Evolutionary conservation across 2,797 vertebrate genomes (phyloP), one percentile per base, ranked within the genome.

Genomic region (Mareca strepera): DNA sequence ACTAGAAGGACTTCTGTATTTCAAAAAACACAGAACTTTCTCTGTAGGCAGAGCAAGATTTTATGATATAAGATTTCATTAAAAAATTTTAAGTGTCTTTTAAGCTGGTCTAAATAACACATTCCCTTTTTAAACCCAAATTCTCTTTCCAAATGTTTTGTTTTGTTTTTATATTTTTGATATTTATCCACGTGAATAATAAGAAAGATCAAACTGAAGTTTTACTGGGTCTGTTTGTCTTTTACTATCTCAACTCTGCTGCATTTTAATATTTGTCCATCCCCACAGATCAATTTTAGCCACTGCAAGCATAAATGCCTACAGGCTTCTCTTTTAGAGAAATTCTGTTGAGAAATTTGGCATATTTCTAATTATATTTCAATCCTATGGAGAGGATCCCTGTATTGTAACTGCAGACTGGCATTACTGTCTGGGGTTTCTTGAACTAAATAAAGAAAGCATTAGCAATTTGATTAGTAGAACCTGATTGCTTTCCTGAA

Each of bases 401-500:
- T 16, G 5, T 35, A 87, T 85, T 90, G 48, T 55, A 91, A 86
- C 44, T 79, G 59, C 80, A 91, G 81, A 52, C 82, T 82, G 79
- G 83, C 90, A 94, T 91, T 81, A 82, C 52, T 82, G 43, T 26
- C 56, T 87, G 84, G 73, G 86, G 91, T 89, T 94, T 94, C 80
- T 88, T 84, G 68, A 96, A 91, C 77, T 82, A 95, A 96, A 96
- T 88, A 93, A 96, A 96, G 81, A 58, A 95, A 83, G 53, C 17
- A 29, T 80, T 89, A 92, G 82, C 56, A 89, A 95, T 97, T 94
- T 95, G 82, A 95, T 96, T 88, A 83, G 81, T 63, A 67, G 78
- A 92, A 95, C n/a, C 76, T 29, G 73, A 95, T 93, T 95, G 73
- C 67, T 93, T 96, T 94, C 82, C 90, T 96, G 87, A 95, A 88